phyloP scores from a whole-genome alignment of 2,797 vertebrate species.

The Carapus acus region DNA sequence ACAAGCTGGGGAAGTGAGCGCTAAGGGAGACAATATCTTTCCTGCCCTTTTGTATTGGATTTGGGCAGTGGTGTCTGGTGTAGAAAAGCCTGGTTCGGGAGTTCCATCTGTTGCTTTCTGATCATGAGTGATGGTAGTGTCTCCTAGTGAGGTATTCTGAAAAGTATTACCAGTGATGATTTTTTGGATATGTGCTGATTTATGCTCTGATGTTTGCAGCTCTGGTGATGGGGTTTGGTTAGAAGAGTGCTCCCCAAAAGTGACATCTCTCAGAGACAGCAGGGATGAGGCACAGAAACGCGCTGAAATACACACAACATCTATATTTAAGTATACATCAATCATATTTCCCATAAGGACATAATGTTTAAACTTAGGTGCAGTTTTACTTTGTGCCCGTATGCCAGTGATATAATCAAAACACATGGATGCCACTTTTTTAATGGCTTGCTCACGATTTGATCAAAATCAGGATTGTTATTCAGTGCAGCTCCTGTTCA shows the following conservation, averaged over 20 bases:
- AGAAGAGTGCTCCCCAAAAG: constrained; percentile 16
- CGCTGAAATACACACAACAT: background rate
- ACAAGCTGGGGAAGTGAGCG: background rate
- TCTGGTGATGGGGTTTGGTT: background rate
- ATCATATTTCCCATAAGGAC: too few relatives aligned
- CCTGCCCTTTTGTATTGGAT: background rate
- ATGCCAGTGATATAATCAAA: too few relatives aligned
- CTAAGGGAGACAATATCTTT: background rate
- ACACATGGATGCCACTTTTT: too few relatives aligned
- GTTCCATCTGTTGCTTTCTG: constrained; percentile 10
- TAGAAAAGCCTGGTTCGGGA: background rate
- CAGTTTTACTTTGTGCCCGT: too few relatives aligned
- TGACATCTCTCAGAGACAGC: constrained; percentile 18
- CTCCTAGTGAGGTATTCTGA: background rate
- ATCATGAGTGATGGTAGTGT: background rate
- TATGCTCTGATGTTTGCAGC: constrained; percentile 3
- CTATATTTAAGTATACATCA: constrained; percentile 1
- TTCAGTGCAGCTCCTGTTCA: too few relatives aligned
- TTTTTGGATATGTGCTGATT: background rate
- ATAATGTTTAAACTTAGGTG: too few relatives aligned
- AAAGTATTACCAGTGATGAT: background rate
- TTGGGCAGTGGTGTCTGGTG: background rate
- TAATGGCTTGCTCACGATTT: too few relatives aligned
- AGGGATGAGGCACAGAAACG: constrained; percentile 2
- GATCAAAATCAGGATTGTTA: too few relatives aligned